A percentile compares a stretch with the other conserved stretches of the same genome.
phyloP scores from a whole-genome alignment of 2,113 vertebrate genomes.

The Austrofundulus limnaeus region DNA sequence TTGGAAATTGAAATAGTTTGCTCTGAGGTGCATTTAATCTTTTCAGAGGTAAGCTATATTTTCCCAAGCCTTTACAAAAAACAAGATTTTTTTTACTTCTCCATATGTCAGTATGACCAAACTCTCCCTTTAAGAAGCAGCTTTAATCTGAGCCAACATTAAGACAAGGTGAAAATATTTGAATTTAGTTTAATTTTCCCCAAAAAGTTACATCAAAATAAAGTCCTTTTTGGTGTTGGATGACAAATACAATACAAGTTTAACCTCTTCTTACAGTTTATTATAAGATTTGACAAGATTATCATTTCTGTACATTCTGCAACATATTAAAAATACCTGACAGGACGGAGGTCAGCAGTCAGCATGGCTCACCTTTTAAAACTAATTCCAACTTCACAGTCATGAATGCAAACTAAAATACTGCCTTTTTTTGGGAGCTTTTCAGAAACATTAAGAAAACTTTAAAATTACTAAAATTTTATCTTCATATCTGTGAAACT shows the following conservation, averaged over 20 bases:
- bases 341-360: conserved; percentile 42
- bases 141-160: neutral
- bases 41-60: too few species aligned
- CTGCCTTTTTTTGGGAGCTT: conserved; percentile 18
- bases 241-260: conserved; percentile 63
- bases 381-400: conserved; percentile 37
- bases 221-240: conserved; percentile 73
- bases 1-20: too few species aligned
- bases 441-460: conserved; percentile 29
- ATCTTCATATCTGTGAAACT: neutral
- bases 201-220: conserved; percentile 75
- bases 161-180: conserved; percentile 29
- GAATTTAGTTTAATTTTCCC: conserved; percentile 66
- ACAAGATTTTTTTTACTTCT: too few species aligned
- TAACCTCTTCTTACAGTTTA: conserved; percentile 50
- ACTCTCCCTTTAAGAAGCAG: neutral
- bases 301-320: conserved; percentile 62
- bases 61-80: too few species aligned
- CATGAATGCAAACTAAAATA: conserved; percentile 43
- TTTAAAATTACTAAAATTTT: conserved; percentile 17
- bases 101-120: too few species aligned
- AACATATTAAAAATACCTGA: conserved; percentile 58
- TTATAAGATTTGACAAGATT: conserved; percentile 38
- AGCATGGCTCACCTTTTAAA: conserved; percentile 41
- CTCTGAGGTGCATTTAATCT: too few species aligned